Evolutionary conservation across 2,888 invertebrate genomes (phyloP), one percentile per base, ranked within the genome.

Genomic region (Oxyscelio sp.): DNA sequence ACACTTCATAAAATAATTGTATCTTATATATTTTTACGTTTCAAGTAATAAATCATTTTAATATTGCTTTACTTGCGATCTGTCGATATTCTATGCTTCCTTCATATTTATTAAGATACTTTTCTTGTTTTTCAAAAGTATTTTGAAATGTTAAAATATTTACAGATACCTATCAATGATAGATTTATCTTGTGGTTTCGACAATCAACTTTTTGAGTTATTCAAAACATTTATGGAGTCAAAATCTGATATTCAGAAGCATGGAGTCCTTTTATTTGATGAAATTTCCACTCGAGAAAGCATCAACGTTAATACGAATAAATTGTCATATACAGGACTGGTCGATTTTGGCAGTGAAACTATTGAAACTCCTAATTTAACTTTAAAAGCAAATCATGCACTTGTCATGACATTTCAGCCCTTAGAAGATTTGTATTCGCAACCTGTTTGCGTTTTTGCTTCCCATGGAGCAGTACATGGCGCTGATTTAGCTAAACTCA

Each of bases 401-500:
- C 73, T 88, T 11, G 84, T 88, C 5, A 58, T 88, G n/a, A 87
- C 85, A 84, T 87, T 83, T 19, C 78, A 83, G 54, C 43, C 86
- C 8, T 34, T 88, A n/a, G 75, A 66, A 11, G 88, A 82, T 19
- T 45, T 56, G 15, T 88, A 74, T 52, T 65, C 75, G 21, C 88
- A 89, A 52, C 87, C 87, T 13, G 73, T 89, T 38, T 85, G 84
- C 4, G 86, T 87, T 9, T 89, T 83, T 73, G 85, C 87, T 4
- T 73, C 85, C 8, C 83, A 80, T 48, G 74, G 83, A 4, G 70
- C 87, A 5, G 85, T 82, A 27, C 17, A 56, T 38, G 81, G 83
- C 4, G 65, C 61, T 13, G 54, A 59, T n/a, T 65, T 87, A 40
- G 74, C 70, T 0, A 71, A 83, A 43, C 65, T 85, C 6, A 27